Percentiles rank a stretch among this genome's conserved stretches.
Conservation (phyloP, 2,113 vertebrate species). For the Epinephelus cyanopodus region DNA sequence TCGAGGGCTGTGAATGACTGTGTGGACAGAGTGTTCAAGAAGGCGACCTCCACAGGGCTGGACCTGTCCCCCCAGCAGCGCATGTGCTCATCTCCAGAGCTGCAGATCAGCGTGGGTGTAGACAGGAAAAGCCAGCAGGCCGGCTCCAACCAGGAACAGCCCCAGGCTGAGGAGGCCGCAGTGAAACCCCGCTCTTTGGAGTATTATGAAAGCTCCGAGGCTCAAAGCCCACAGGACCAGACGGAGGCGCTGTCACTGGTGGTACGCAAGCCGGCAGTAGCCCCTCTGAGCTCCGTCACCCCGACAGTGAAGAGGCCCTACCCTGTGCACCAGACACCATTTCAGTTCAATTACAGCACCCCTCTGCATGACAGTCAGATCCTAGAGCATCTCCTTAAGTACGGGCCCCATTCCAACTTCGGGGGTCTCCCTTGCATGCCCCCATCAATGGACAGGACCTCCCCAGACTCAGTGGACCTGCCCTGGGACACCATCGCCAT, state of each 20-base stretch:
- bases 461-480: conserved; percentile 78
- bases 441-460: conserved; percentile 73
- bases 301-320: conserved; percentile 82
- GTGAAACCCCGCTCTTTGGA: conserved; percentile 72
- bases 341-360: conserved; percentile 77
- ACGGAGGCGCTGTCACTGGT: conserved; percentile 82
- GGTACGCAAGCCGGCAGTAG: conserved; percentile 77
- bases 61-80: conserved; percentile 69
- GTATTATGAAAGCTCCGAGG: conserved; percentile 78
- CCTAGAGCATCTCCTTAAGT: conserved; percentile 88
- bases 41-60: conserved; percentile 66
- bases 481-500: conserved; percentile 86
- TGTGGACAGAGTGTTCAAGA: conserved; percentile 91
- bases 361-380: conserved; percentile 86
- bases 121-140: conserved; percentile 74
- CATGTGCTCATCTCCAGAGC: conserved; percentile 71
- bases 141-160: conserved; percentile 60
- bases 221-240: conserved; percentile 78
- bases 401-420: conserved; percentile 79
- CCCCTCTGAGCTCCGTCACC: conserved; percentile 70
- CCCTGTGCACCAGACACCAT: conserved; percentile 77
- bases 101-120: conserved; percentile 41
- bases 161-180: conserved; percentile 66
- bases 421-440: conserved; percentile 67
- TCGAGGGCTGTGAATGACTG: conserved; percentile 85